Percentiles rank a stretch among this genome's conserved stretches.
Evolutionary conservation across 2,113 vertebrate species (phyloP).

Genomic region (Montifringilla adamsi): DNA sequence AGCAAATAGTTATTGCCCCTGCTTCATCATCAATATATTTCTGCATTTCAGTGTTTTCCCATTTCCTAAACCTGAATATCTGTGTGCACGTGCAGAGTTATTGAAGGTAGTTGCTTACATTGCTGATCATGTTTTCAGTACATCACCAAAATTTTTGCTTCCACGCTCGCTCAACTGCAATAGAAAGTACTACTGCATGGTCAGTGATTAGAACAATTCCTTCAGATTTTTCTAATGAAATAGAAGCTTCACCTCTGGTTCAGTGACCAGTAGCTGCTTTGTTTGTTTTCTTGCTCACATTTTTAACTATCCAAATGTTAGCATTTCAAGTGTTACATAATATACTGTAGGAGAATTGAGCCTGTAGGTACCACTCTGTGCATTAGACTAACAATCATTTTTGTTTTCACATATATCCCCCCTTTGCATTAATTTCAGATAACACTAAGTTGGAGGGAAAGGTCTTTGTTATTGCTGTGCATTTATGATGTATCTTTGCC

Average conservation of each 20-base stretch:
- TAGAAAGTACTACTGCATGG: background rate
- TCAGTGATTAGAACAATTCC: background rate
- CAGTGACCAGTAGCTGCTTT: background rate
- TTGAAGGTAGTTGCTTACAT: background rate
- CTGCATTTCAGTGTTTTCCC: background rate
- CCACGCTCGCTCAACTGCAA: background rate
- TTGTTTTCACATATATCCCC: fast-evolving
- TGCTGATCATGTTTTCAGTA: background rate
- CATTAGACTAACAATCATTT: background rate
- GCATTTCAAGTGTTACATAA: background rate
- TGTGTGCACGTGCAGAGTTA: fast-evolving
- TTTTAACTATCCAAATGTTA: background rate
- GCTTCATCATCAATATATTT: background rate
- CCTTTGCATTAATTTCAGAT: background rate
- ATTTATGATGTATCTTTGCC: background rate
- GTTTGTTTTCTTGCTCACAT: background rate
- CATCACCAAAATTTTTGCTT: background rate
- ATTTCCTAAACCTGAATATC: background rate
- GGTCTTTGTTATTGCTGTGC: background rate
- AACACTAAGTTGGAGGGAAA: background rate
- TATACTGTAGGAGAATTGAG: background rate
- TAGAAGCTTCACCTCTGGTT: background rate
- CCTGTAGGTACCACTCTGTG: background rate
- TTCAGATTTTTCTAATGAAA: background rate
- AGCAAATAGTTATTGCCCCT: background rate